phyloP scores from a whole-genome alignment of 2,888 invertebrate species.

The Therioaphis trifolii region DNA sequence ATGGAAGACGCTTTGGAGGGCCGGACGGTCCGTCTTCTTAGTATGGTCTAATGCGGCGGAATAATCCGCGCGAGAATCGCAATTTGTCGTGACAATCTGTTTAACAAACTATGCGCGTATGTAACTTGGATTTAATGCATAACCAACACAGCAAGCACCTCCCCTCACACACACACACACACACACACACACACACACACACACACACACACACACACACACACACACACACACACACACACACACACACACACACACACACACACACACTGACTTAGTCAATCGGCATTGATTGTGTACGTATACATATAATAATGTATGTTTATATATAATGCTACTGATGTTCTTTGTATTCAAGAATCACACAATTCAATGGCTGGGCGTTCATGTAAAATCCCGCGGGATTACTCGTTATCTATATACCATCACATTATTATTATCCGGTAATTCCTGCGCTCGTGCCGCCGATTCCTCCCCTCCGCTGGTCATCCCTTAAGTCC shows the following conservation, averaged over 20 bases:
- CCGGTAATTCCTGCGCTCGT: neutral
- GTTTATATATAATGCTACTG: neutral
- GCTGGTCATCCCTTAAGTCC: neutral
- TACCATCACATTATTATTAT: neutral
- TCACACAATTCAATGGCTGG: neutral
- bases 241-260: no score
- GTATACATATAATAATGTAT: no score
- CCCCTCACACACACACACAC: no score
- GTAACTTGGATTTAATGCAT: no score
- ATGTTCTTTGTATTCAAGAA: neutral
- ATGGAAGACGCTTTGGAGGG: no score
- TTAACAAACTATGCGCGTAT: no score
- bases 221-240: no score
- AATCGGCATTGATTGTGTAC: constrained; percentile 6
- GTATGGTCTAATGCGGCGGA: no score
- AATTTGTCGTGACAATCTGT: neutral
- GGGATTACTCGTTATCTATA: neutral
- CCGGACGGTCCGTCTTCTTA: no score
- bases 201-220: no score
- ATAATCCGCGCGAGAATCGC: neutral
- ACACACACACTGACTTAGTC: neutral
- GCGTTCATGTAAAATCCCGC: neutral
- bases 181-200: no score
- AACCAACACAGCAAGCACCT: no score
- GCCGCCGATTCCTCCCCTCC: neutral